Percentiles rank a stretch among this genome's conserved stretches.
Evolutionary conservation across 2,113 vertebrate genomes (phyloP).

Genomic region (Apteryx owenii): DNA sequence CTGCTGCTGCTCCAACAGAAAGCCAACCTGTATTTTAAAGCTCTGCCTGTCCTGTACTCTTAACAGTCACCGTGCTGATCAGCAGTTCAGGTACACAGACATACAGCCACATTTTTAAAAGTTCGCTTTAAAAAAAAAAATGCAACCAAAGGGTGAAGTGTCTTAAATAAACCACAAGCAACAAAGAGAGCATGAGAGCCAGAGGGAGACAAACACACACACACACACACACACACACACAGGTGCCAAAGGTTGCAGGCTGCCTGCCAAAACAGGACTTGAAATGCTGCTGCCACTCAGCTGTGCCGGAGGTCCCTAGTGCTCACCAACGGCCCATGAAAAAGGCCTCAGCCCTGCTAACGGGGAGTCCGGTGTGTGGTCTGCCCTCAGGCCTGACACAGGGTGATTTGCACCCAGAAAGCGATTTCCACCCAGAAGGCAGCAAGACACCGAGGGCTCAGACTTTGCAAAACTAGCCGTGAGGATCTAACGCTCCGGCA

Average conservation of each 20-base stretch:
- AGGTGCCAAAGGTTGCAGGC: neutral
- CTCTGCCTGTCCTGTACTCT: neutral
- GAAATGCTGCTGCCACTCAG: neutral
- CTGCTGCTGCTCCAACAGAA: neutral
- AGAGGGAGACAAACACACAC: too few species aligned
- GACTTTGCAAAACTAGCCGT: neutral
- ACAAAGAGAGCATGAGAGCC: neutral
- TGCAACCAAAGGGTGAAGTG: neutral
- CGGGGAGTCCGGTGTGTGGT: neutral
- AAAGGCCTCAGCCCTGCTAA: neutral
- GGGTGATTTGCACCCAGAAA: too few species aligned
- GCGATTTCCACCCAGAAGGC: neutral
- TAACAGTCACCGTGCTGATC: neutral
- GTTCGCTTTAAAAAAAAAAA: neutral
- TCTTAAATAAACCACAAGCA: neutral
- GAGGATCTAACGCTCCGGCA: neutral
- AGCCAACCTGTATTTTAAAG: neutral
- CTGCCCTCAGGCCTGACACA: neutral
- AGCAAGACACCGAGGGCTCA: neutral
- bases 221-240: neutral
- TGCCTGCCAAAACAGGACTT: neutral
- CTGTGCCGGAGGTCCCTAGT: neutral
- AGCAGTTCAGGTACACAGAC: neutral
- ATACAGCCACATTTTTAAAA: neutral
- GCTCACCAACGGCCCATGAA: neutral